A percentile compares a stretch with the other conserved stretches of the same genome.
Evolutionary conservation across 1,140 invertebrate species (phyloP).

Genomic region (Micrasema minimum): DNA sequence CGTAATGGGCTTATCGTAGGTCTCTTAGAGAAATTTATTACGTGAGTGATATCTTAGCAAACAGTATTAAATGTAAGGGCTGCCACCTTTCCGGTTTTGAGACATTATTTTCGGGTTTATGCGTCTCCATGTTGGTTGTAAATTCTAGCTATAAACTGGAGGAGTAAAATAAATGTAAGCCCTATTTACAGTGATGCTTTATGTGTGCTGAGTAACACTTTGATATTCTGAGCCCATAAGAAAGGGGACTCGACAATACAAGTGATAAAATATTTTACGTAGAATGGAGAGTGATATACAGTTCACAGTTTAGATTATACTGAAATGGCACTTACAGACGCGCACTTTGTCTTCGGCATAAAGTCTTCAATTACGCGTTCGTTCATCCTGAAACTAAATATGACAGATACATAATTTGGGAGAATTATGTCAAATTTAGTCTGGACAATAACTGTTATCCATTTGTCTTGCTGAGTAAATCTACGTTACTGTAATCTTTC

Average conservation of each 20-base stretch:
- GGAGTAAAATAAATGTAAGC: conserved; percentile 38
- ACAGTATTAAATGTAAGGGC: conserved; percentile 39
- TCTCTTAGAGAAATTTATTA: conserved; percentile 38
- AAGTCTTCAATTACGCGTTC: conserved; percentile 8
- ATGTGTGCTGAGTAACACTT: conserved; percentile 32
- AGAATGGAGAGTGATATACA: conserved; percentile 23
- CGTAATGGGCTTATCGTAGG: conserved; percentile 34
- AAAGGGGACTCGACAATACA: conserved; percentile 27
- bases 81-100: conserved; percentile 38
- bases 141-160: conserved; percentile 34
- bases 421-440: too few species aligned
- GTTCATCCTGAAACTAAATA: conserved; percentile 8
- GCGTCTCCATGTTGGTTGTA: conserved; percentile 33
- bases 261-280: conserved; percentile 25
- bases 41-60: conserved; percentile 40
- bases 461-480: too few species aligned
- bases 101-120: conserved; percentile 38
- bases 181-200: conserved; percentile 34
- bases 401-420: conserved; percentile 5
- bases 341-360: too few species aligned
- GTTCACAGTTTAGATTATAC: conserved; percentile 24
- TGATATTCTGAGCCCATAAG: conserved; percentile 30
- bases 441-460: too few species aligned
- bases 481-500: too few species aligned
- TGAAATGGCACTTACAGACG: background rate